Conservation (phyloP, 2,888 invertebrate genomes). For the Hemicrepidius hirtus region DNA sequence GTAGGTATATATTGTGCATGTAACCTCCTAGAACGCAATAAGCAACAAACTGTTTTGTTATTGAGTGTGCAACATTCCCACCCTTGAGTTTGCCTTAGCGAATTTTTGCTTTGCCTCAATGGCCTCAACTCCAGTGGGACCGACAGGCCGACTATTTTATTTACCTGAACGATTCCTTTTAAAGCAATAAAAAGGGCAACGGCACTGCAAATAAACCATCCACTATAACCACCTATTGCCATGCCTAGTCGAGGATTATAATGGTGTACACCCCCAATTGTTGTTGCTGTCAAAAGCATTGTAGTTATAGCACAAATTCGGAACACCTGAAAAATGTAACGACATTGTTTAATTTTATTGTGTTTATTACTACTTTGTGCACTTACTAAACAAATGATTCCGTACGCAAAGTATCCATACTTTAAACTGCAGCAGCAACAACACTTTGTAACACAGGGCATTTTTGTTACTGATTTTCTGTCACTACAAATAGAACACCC, state of each 20-base stretch:
- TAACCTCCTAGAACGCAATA: too few relatives aligned
- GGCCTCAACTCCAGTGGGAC: too few relatives aligned
- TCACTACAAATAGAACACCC: too few relatives aligned
- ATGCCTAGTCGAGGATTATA: too few relatives aligned
- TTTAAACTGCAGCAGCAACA: slow-evolving; percentile 21
- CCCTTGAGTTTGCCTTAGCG: too few relatives aligned
- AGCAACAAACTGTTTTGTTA: too few relatives aligned
- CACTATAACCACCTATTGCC: not conserved
- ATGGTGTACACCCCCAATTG: not conserved
- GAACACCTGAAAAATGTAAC: not conserved
- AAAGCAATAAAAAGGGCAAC: slow-evolving; percentile 6
- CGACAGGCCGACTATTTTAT: too few relatives aligned
- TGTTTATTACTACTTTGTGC: too few relatives aligned
- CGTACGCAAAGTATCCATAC: slow-evolving; percentile 19
- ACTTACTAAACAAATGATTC: slow-evolving; percentile 7
- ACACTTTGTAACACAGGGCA: not conserved
- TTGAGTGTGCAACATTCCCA: too few relatives aligned
- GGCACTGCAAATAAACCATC: not conserved
- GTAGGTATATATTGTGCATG: too few relatives aligned
- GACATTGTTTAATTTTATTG: too few relatives aligned
- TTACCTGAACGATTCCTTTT: slow-evolving; percentile 9
- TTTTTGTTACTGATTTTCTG: not conserved
- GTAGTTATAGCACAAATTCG: not conserved
- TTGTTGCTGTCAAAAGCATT: not conserved
- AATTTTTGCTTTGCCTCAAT: too few relatives aligned